Conservation (phyloP, 2,797 vertebrate genomes). For the Odontamblyopus lacepedii region DNA sequence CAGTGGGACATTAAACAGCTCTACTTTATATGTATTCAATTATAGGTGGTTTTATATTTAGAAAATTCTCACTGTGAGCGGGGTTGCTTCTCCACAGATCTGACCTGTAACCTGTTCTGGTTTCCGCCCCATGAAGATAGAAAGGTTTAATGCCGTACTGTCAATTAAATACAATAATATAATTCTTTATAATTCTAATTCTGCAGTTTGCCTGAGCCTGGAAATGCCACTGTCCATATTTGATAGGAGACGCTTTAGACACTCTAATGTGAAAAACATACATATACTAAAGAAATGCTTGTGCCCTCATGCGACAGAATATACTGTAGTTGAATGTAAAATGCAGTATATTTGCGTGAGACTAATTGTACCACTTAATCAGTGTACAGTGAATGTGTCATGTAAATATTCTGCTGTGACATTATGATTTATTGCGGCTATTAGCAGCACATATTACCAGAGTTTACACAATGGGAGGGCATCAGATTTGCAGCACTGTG, state of each 20-base stretch:
- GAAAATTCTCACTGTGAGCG: too few species aligned
- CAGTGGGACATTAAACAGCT: too few species aligned
- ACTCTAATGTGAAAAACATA: background rate
- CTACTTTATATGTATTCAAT: too few species aligned
- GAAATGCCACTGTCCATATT: too few species aligned
- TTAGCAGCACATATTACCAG: background rate
- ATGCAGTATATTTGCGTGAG: background rate
- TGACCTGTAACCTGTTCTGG: too few species aligned
- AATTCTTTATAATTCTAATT: too few species aligned
- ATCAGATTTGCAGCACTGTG: background rate
- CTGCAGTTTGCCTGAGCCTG: too few species aligned
- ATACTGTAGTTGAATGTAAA: background rate
- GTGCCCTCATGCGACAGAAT: background rate
- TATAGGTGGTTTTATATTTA: too few species aligned
- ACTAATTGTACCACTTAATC: constrained; percentile 5
- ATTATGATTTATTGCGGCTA: background rate
- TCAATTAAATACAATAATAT: too few species aligned
- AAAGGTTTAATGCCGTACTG: too few species aligned
- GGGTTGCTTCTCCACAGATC: too few species aligned
- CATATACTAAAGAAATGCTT: background rate
- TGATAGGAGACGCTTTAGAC: background rate
- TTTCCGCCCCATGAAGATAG: too few species aligned
- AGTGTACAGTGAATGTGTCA: background rate
- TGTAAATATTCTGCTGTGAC: background rate
- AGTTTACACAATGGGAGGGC: background rate